These are phyloP conservation scores for Stichopus horrens DNA, from an alignment of 53 echinoderm and acorn worm species.

Conservation along the genomic window DNA sequence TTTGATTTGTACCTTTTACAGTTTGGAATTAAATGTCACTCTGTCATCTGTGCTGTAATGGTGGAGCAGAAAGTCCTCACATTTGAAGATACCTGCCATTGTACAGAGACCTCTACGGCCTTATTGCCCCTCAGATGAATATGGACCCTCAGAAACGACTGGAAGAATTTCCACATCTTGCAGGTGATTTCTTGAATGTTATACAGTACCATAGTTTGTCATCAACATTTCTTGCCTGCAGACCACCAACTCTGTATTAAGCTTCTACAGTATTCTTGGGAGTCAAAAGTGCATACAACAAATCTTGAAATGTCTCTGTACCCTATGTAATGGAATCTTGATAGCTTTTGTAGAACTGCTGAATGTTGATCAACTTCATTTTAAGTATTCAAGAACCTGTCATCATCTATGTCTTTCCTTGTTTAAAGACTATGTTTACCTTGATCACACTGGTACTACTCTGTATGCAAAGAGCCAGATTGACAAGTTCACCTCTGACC, in stretches of 20 bases:
- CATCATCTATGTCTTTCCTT: neutral
- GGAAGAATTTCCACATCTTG: neutral
- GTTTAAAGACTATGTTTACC: slow-evolving; percentile 49
- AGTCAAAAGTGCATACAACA: neutral
- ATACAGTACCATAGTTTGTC: neutral
- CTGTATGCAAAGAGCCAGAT: slow-evolving; percentile 79
- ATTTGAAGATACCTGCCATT: no score
- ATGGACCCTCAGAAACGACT: neutral
- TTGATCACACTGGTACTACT: slow-evolving; percentile 92
- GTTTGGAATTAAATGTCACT: no score
- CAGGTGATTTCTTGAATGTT: neutral
- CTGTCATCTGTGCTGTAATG: no score
- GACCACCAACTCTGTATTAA: no score
- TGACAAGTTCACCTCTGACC: slow-evolving; percentile 60
- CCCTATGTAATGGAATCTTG: neutral
- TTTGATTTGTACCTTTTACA: no score
- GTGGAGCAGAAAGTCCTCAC: no score
- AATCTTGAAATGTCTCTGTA: neutral
- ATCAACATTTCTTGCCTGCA: no score
- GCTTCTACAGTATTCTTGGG: no score
- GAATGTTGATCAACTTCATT: neutral
- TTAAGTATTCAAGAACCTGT: no score
- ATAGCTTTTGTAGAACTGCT: neutral
- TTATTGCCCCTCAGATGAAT: no score
- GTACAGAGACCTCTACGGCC: no score